A percentile compares a stretch with the other conserved stretches of the same genome.
These are phyloP conservation scores for Oryctes rhinoceros DNA, from an alignment of 1,140 invertebrate species.

Conservation along the genomic window DNA sequence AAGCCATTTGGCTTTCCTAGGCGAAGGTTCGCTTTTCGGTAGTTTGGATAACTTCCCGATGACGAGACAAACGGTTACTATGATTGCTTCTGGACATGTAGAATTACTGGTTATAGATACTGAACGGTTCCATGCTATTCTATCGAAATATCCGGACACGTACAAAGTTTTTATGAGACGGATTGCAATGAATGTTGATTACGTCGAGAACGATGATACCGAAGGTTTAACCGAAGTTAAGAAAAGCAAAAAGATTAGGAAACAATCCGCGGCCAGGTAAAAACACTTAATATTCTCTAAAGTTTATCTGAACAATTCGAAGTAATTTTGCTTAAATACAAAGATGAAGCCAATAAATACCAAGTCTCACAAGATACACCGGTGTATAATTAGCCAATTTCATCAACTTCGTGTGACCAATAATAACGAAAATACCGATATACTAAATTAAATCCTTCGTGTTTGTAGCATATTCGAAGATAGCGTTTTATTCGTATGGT, in stretches of 20 bases:
- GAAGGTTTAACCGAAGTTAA: not conserved
- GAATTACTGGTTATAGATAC: slow-evolving; percentile 44
- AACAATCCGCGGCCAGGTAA: not conserved
- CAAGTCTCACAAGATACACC: no score
- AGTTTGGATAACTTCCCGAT: slow-evolving; percentile 45
- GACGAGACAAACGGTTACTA: slow-evolving; percentile 46
- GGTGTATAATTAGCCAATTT: no score
- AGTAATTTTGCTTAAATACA: no score
- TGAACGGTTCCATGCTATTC: slow-evolving; percentile 42
- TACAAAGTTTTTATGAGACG: slow-evolving; percentile 27
- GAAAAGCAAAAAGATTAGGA: slow-evolving; percentile 6
- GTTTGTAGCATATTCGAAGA: slow-evolving; percentile 1
- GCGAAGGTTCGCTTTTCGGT: slow-evolving; percentile 46
- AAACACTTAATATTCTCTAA: not conserved
- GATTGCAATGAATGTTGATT: slow-evolving; percentile 44
- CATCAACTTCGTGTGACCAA: no score
- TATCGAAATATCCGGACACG: slow-evolving; percentile 40
- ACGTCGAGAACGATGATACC: slow-evolving; percentile 20
- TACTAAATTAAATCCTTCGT: no score
- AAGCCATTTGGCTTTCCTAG: slow-evolving; percentile 42
- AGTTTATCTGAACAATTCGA: no score
- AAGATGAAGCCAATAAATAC: no score
- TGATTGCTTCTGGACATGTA: slow-evolving; percentile 47
- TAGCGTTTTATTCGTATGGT: not conserved
- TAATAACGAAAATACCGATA: no score